Conservation (phyloP, 2,888 invertebrate species). For the Cerastis rubricosa region DNA sequence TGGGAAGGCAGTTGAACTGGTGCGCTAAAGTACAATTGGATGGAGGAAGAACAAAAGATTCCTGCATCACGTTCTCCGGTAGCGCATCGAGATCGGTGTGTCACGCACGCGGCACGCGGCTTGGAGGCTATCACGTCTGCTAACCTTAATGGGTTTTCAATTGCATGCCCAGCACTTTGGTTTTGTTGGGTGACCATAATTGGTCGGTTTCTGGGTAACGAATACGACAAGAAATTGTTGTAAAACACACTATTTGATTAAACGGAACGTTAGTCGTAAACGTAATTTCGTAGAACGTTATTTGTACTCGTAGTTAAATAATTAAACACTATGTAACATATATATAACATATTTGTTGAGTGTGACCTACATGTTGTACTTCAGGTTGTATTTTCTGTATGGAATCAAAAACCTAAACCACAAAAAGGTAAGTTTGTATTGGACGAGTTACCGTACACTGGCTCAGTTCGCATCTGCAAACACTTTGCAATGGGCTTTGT, state of each 20-base stretch:
- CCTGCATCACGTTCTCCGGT: conserved; percentile 39
- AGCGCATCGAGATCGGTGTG: conserved; percentile 32
- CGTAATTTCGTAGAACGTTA: neutral
- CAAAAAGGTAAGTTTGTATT: conserved; percentile 42
- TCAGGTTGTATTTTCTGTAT: neutral
- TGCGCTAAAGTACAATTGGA: conserved; percentile 34
- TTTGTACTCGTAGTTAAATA: neutral
- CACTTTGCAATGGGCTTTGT: conserved; percentile 77
- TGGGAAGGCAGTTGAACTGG: conserved; percentile 15
- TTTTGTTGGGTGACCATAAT: conserved; percentile 46
- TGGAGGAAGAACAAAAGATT: conserved; percentile 54
- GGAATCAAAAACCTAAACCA: conserved; percentile 23
- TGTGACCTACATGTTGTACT: neutral
- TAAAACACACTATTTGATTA: conserved; percentile 13
- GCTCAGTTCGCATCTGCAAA: conserved; percentile 71
- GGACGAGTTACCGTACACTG: conserved; percentile 43
- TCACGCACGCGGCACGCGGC: conserved; percentile 47
- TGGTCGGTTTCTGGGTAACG: conserved; percentile 22
- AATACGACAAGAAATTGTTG: conserved; percentile 19
- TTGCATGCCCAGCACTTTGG: conserved; percentile 52
- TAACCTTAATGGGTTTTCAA: conserved; percentile 59
- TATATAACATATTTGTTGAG: neutral
- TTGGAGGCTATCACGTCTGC: conserved; percentile 45
- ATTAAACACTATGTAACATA: neutral
- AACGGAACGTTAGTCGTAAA: neutral